A percentile compares a stretch with the other conserved stretches of the same genome.
phyloP scores from a whole-genome alignment of 92 coral and sea anemone species.

The Parazoanthus darwini region DNA sequence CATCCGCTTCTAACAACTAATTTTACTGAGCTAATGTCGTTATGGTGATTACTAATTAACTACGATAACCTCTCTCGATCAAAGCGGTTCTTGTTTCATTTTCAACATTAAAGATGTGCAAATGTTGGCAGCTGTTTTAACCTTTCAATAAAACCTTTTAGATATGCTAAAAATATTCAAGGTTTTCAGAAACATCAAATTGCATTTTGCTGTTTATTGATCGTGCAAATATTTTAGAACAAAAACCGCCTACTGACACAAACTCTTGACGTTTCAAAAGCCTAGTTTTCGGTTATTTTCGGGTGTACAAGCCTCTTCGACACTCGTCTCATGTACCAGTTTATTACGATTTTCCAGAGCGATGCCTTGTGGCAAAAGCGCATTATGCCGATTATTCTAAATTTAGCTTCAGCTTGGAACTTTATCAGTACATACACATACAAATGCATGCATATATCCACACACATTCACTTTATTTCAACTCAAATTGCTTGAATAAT shows the following conservation, averaged over 20 bases:
- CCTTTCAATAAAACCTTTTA: no score
- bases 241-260: no score
- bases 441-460: no score
- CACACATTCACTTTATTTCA: no score
- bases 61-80: not conserved
- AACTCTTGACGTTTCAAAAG: not conserved
- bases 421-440: no score
- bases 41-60: constrained; percentile 6
- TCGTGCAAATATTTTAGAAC: not conserved
- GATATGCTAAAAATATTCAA: not conserved
- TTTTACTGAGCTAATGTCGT: not conserved
- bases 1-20: not conserved
- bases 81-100: not conserved
- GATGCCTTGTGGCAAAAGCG: no score
- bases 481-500: no score
- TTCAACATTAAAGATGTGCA: not conserved
- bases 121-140: not conserved
- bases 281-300: not conserved
- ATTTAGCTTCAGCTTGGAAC: no score
- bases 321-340: no score
- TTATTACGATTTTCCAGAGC: no score
- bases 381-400: no score
- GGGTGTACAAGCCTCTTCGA: no score
- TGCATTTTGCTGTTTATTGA: not conserved
- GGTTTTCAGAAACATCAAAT: not conserved